phyloP scores from a whole-genome alignment of 2,888 invertebrate species.

The Drosophila peninsularis region DNA sequence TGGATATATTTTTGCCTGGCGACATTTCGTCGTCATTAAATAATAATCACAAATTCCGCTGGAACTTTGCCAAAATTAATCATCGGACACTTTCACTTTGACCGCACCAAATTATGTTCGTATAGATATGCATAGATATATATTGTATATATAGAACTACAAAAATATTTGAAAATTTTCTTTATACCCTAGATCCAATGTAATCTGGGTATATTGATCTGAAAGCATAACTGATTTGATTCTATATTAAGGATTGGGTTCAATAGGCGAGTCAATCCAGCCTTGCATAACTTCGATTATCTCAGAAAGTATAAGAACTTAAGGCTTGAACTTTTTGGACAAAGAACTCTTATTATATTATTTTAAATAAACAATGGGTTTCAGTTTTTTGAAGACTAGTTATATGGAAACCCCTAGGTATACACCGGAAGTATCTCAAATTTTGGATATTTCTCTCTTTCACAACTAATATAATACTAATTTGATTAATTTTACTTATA shows the following conservation, averaged over 20 bases:
- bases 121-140: background rate
- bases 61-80: conserved; percentile 81
- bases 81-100: conserved; percentile 84
- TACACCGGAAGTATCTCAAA: too few species aligned
- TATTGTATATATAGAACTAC: background rate
- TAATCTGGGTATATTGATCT: background rate
- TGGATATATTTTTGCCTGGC: conserved; percentile 54
- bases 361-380: too few species aligned
- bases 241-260: background rate
- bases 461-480: background rate
- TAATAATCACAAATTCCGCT: conserved; percentile 80
- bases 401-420: background rate
- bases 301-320: background rate
- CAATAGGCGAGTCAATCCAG: background rate
- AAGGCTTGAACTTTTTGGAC: too few species aligned
- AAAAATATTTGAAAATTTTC: conserved; percentile 21
- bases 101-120: conserved; percentile 51
- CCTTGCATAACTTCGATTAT: background rate
- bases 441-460: background rate
- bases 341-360: too few species aligned
- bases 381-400: too few species aligned
- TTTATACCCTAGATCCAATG: conserved; percentile 5
- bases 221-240: background rate
- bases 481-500: background rate
- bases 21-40: conserved; percentile 78